A percentile compares a stretch with the other conserved stretches of the same genome.
phyloP scores from a whole-genome alignment of 1,140 invertebrate species.

The Brachionus koreanus region DNA sequence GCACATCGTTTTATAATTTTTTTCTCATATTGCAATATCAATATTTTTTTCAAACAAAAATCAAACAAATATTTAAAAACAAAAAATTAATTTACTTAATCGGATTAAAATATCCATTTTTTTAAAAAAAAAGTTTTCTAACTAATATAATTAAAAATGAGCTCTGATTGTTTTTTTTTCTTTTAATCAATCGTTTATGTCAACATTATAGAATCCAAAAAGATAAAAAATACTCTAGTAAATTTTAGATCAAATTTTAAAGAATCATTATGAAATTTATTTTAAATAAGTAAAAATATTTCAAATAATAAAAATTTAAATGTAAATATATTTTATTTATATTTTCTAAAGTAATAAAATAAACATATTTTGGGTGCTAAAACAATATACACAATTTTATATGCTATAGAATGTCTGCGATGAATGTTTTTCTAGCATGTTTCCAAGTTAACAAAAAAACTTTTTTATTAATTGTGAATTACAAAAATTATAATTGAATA shows the following conservation, averaged over 20 bases:
- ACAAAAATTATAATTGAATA: not conserved
- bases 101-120: not conserved
- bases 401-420: not conserved
- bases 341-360: not conserved
- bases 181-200: no score
- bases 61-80: not conserved
- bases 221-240: no score
- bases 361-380: not conserved
- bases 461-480: not conserved
- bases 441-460: not conserved
- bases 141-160: no score
- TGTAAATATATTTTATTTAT: not conserved
- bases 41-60: not conserved
- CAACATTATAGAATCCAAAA: no score
- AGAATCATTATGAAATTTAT: no score
- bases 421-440: not conserved
- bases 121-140: no score
- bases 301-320: not conserved
- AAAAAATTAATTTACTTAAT: not conserved
- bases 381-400: not conserved
- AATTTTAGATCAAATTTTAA: no score
- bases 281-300: no score
- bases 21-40: not conserved
- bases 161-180: no score
- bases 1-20: not conserved